Evolutionary conservation across 2,113 vertebrate genomes (phyloP).

Genomic region (Ifrita kowaldi): DNA sequence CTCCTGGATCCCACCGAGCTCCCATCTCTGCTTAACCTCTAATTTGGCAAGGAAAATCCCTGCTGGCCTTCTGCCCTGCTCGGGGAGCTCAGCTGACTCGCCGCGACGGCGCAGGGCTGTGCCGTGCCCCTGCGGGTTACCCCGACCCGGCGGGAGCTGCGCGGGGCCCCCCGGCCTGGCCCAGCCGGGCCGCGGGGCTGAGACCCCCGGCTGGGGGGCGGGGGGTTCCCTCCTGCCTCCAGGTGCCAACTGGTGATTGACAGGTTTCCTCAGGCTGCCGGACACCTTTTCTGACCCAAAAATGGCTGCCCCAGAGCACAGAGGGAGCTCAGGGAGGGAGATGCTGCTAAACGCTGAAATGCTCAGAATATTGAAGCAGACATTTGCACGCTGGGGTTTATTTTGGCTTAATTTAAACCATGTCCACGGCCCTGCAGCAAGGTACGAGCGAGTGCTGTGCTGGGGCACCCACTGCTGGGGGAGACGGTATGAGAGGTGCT

Average conservation of each 20-base stretch:
- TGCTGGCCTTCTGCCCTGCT: slow-evolving; percentile 46
- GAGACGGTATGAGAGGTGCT: not conserved
- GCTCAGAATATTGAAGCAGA: not conserved
- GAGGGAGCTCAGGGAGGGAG: not conserved
- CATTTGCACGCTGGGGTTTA: not conserved
- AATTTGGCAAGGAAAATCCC: slow-evolving; percentile 48
- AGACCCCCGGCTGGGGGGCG: not conserved
- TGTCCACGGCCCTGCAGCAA: not conserved
- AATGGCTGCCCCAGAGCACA: rapidly evolving
- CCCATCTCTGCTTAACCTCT: slow-evolving; percentile 36
- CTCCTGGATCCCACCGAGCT: slow-evolving; percentile 7
- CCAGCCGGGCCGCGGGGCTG: not conserved
- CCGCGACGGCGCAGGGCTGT: not conserved
- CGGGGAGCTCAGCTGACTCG: slow-evolving; percentile 33
- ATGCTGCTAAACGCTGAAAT: not conserved
- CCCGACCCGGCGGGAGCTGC: rapidly evolving
- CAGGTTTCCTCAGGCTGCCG: not conserved
- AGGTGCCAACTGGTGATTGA: not conserved
- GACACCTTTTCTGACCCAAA: not conserved
- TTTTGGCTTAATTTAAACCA: not conserved
- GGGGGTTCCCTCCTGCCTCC: not conserved
- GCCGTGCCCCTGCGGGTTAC: not conserved
- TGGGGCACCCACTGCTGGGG: not conserved
- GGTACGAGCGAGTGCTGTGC: not conserved
- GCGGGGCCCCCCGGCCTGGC: not conserved